phyloP scores from a whole-genome alignment of 2,888 invertebrate genomes.

The Podotricha telesiphe region DNA sequence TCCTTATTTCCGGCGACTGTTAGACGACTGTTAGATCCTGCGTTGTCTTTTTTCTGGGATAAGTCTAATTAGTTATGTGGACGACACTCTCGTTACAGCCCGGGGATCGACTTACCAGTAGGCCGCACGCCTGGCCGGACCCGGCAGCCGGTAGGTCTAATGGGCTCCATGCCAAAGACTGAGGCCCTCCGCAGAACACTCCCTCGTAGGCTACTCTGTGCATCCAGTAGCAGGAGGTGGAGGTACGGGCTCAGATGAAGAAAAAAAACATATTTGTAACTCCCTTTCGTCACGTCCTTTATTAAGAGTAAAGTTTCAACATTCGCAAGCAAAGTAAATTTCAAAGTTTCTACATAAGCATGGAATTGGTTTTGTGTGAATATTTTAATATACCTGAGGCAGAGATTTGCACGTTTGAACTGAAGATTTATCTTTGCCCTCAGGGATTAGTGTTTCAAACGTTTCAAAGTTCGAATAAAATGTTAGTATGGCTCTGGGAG shows the following conservation, averaged over 20 bases:
- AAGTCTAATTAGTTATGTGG: no score
- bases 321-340: conserved; percentile 9
- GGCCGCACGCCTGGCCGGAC: no score
- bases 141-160: no score
- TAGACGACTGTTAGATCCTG: no score
- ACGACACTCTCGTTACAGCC: no score
- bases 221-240: no score
- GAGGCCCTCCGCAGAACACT: no score
- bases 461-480: conserved; percentile 22
- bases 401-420: conserved; percentile 9
- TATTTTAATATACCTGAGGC: conserved; percentile 19
- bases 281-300: background rate
- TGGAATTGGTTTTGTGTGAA: conserved; percentile 9
- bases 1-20: no score
- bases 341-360: conserved; percentile 13
- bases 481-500: conserved; percentile 14
- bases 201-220: no score
- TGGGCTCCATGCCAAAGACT: no score
- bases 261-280: background rate
- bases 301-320: background rate
- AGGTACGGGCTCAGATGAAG: background rate
- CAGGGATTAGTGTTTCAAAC: conserved; percentile 12
- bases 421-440: conserved; percentile 10
- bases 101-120: no score
- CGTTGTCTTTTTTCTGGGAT: no score